Percentiles rank a stretch among this genome's conserved stretches.
These are phyloP conservation scores for Synanthedon myopaeformis DNA, from an alignment of 2,888 invertebrate species.

Conservation along the genomic window DNA sequence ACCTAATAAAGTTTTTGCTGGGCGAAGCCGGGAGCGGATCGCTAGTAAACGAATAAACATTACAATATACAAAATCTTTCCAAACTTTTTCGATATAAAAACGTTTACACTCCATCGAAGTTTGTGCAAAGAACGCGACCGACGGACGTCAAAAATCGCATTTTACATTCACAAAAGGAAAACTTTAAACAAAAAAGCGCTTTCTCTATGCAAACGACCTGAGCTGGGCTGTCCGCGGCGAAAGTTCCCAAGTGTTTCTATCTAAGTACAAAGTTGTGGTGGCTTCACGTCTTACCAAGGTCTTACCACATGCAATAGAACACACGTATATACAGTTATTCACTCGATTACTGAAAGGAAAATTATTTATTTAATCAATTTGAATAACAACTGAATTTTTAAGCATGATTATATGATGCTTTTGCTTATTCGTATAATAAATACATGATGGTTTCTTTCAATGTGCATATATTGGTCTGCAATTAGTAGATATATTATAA, in stretches of 20 bases:
- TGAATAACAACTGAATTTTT: too few species aligned
- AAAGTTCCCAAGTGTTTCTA: conserved; percentile 31
- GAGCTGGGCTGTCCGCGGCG: conserved; percentile 17
- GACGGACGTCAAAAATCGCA: conserved; percentile 31
- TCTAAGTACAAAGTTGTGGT: neutral
- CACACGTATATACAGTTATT: too few species aligned
- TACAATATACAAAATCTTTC: neutral
- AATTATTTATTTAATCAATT: too few species aligned
- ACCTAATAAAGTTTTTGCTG: too few species aligned
- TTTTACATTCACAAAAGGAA: conserved; percentile 47
- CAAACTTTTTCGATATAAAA: neutral
- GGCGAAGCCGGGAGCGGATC: too few species aligned
- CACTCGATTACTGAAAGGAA: too few species aligned
- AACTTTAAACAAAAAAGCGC: conserved; percentile 43
- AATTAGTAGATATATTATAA: too few species aligned
- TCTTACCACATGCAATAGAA: neutral
- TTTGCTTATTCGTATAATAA: too few species aligned
- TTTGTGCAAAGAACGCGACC: neutral
- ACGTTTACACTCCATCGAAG: conserved; percentile 1
- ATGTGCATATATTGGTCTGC: too few species aligned
- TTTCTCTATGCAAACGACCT: conserved; percentile 57
- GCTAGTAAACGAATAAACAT: too few species aligned
- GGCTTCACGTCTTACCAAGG: neutral
- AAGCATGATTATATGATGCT: too few species aligned
- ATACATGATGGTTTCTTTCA: too few species aligned